Evolutionary conservation across 1,140 invertebrate species (phyloP), one percentile per base, ranked within the genome.

Genomic region (Chrysoperla carnea): DNA sequence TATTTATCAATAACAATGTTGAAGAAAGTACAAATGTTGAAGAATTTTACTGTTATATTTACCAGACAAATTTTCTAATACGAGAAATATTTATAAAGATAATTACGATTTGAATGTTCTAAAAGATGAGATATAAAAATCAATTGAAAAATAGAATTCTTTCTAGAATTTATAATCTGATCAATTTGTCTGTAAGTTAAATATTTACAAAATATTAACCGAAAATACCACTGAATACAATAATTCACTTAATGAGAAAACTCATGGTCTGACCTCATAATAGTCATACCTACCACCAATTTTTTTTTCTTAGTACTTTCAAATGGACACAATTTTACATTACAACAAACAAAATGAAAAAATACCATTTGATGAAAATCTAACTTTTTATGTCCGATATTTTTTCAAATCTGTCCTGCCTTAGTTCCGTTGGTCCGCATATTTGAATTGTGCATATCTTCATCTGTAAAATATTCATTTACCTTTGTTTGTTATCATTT

Each of bases 371-470:
- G 6, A 23, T 29, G 12, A 28, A 23, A 41, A 29, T 29, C 9
- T 13, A 14, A 29, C 28, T 33, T 28, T 29, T 29, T 29, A 13
- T 8, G 29, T 41, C 29, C 23, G 29, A 39, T 39, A 39, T 27
- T 27, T 27, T 41, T 41, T 39, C 17, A 12, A 12, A 12, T 41
- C 40, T 23, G 23, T 36, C 38, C 40, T 9, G 44, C 7, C 41
- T 46, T 46, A 5, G 39, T 46, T 46, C 44, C 44, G 36, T 46
- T 46, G 36, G 40, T 46, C 6, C 40, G 33, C 35, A 46, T 42
- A 29, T 46, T 46, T 23, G 40, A 36, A 36, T 46, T 46, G 40
- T 42, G 44, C 36, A 37, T 36, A 27, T 41, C 31, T 12, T 45
- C 36, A 41, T 40, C 36, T 41, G 40, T 36, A 46, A 40, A 40